These are phyloP conservation scores for Coelinius sp. DNA, from an alignment of 2,888 invertebrate species.

Conservation along the genomic window DNA sequence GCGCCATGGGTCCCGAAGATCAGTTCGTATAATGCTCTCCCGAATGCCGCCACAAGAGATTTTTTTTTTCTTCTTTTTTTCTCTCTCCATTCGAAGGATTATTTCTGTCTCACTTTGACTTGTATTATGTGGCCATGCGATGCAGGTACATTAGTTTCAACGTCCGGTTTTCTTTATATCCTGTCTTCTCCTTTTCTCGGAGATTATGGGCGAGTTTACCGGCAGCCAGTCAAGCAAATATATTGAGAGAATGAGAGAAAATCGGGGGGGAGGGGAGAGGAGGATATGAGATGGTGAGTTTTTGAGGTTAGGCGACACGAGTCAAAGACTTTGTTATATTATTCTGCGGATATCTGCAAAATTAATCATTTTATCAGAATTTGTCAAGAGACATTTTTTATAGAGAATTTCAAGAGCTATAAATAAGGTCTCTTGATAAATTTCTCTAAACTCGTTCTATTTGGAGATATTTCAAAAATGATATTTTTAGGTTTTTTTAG, in stretches of 20 bases:
- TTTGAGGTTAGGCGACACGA: not conserved
- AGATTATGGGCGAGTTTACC: slow-evolving; percentile 16
- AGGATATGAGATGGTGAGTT: not conserved
- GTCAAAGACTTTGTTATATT: not conserved
- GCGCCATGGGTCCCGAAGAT: slow-evolving; percentile 68
- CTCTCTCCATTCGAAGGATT: not conserved
- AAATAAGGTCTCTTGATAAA: no score
- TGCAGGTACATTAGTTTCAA: slow-evolving; percentile 30
- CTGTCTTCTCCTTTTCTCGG: slow-evolving; percentile 16
- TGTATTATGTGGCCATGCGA: slow-evolving; percentile 11
- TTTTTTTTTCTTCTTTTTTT: not conserved
- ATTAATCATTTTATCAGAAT: not conserved
- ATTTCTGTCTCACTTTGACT: not conserved
- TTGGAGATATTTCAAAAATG: no score
- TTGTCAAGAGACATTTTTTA: no score
- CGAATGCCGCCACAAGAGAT: slow-evolving; percentile 29
- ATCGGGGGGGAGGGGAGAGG: not conserved
- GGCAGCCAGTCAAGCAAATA: slow-evolving; percentile 28
- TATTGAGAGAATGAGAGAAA: slow-evolving; percentile 3
- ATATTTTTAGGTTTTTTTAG: no score
- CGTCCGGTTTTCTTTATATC: slow-evolving; percentile 38
- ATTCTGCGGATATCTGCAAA: not conserved
- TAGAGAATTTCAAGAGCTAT: no score
- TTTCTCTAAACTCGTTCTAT: no score
- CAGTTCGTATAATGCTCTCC: slow-evolving; percentile 55